phyloP scores from a whole-genome alignment of 2,888 invertebrate genomes.

The Rhorus exstirpatorius region DNA sequence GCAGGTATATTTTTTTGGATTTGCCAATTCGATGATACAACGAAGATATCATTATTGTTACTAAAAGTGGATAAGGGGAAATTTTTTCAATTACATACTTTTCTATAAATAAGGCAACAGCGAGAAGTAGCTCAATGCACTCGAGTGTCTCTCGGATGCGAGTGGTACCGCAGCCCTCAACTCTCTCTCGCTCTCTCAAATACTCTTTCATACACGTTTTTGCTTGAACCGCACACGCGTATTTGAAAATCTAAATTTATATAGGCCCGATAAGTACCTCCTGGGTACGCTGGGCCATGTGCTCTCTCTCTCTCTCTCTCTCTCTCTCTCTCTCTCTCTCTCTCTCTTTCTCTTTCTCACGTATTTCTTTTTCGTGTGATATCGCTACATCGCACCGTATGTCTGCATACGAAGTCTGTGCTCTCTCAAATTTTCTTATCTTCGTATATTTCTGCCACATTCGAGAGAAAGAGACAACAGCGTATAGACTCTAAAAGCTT shows the following conservation, averaged over 20 bases:
- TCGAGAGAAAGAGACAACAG: conserved; percentile 34
- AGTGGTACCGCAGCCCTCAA: conserved; percentile 53
- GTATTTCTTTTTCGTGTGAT: conserved; percentile 42
- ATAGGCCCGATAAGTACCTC: conserved; percentile 73
- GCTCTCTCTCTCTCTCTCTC: conserved; percentile 31
- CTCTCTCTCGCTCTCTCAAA: neutral
- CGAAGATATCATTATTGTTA: too few species aligned
- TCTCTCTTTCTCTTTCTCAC: conserved; percentile 3
- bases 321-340: conserved; percentile 36
- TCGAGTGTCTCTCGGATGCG: conserved; percentile 44
- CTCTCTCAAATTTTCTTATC: conserved; percentile 71
- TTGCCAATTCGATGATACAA: too few species aligned
- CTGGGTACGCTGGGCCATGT: conserved; percentile 69
- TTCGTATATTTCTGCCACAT: conserved; percentile 63
- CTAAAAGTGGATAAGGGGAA: too few species aligned
- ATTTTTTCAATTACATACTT: neutral
- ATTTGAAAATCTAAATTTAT: conserved; percentile 75
- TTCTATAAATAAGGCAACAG: conserved; percentile 62
- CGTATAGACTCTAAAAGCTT: conserved; percentile 55
- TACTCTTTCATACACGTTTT: conserved; percentile 51
- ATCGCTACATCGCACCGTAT: conserved; percentile 29
- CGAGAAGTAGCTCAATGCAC: conserved; percentile 66
- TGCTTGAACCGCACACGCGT: conserved; percentile 64
- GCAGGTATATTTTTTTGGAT: too few species aligned
- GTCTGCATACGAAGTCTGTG: conserved; percentile 61